Evolutionary conservation across 2,888 invertebrate genomes (phyloP).

Genomic region (Hirtodrosophila trivittata): DNA sequence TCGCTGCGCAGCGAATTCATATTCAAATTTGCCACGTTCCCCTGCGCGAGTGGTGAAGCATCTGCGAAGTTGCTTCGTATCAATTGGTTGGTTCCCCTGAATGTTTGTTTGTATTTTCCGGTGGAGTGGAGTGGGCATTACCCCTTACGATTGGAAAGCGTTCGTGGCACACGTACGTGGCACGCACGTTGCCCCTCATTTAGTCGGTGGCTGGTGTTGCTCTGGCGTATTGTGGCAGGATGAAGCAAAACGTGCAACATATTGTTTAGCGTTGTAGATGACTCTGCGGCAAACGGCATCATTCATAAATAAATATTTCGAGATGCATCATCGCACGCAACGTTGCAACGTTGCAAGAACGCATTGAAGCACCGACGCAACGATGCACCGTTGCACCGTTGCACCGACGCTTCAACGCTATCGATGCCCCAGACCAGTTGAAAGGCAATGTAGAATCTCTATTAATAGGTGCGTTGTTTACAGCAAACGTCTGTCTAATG

Average conservation of each 20-base stretch:
- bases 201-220: no score
- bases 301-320: slow-evolving; percentile 57
- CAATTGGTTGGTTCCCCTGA: no score
- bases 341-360: slow-evolving; percentile 11
- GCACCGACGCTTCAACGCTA: slow-evolving; percentile 41
- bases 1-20: no score
- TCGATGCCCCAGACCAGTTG: slow-evolving; percentile 23
- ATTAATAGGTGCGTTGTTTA: slow-evolving; percentile 67
- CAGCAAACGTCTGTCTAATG: slow-evolving; percentile 59
- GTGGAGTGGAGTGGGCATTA: no score
- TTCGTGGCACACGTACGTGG: no score
- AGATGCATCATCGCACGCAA: slow-evolving; percentile 36
- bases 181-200: no score
- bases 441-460: slow-evolving; percentile 35
- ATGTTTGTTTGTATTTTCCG: no score
- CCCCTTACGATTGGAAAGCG: no score
- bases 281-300: slow-evolving; percentile 38
- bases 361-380: not conserved
- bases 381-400: slow-evolving; percentile 19
- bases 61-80: no score
- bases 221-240: not conserved
- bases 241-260: slow-evolving; percentile 3
- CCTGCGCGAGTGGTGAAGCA: no score
- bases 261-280: slow-evolving; percentile 18
- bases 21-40: no score